A percentile compares a stretch with the other conserved stretches of the same genome.
Evolutionary conservation across 2,888 invertebrate species (phyloP).

Genomic region (Acanthoscelides obtectus): DNA sequence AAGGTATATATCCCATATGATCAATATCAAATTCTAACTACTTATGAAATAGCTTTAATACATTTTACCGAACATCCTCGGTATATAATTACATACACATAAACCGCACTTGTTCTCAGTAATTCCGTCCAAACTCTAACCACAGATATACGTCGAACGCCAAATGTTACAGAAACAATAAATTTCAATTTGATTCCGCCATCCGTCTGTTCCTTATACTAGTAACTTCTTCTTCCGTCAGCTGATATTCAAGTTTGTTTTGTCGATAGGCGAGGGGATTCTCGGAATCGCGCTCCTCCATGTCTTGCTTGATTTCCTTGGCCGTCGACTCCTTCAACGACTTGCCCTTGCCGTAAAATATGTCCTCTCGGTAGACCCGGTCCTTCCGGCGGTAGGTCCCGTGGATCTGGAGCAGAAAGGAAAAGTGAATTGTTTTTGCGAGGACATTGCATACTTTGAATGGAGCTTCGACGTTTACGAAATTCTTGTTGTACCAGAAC

Average conservation of each 20-base stretch:
- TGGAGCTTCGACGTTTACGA: background rate
- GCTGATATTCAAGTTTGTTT: conserved; percentile 39
- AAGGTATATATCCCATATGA: too few relatives aligned
- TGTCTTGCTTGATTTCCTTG: conserved; percentile 50
- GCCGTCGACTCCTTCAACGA: conserved; percentile 49
- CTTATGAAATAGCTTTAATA: too few relatives aligned
- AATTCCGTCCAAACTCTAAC: background rate
- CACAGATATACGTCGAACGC: background rate
- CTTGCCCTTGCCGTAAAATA: conserved; percentile 58
- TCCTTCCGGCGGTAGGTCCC: conserved; percentile 62
- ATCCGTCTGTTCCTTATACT: background rate
- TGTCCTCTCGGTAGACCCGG: conserved; percentile 63
- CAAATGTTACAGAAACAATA: background rate
- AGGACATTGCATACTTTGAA: background rate
- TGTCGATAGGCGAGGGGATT: conserved; percentile 48
- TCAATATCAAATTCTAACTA: too few relatives aligned
- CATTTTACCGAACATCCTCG: too few relatives aligned
- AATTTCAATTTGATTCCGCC: background rate
- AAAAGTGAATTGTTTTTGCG: background rate
- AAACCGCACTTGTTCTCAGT: too few relatives aligned
- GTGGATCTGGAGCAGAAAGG: conserved; percentile 53
- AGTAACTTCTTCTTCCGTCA: conserved; percentile 4
- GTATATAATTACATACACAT: too few relatives aligned
- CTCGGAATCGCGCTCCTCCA: conserved; percentile 48
- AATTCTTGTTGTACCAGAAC: too few relatives aligned